Evolutionary conservation across 1,140 invertebrate genomes (phyloP), one percentile per base, ranked within the genome.

Genomic region (Acarapis woodi): DNA sequence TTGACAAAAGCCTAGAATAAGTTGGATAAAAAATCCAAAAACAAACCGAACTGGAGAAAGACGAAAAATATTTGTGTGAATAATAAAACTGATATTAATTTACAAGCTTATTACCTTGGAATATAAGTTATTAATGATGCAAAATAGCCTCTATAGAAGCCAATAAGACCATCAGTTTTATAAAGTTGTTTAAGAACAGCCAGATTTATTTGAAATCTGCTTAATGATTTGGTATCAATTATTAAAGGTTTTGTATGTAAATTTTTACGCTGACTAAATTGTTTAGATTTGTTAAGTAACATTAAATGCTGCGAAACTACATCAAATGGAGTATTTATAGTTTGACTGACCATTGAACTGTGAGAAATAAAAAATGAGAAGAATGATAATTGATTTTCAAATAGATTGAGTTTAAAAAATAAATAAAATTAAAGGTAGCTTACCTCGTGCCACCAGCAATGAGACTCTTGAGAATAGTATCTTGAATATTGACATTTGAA

Each of bases 301-400:
- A 94, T 94, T 34, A 93, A 65, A 55, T 94, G 87, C 50, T 96
- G 87, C 49, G 82, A 85, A 22, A 94, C 63, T 22, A 94, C 71
- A 57, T 94, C 87, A 54, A 94, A 83, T 15, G 87, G 87, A 32
- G 93, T 83, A 46, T 90, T 76, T 2, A 93, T 74, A 1, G 82
- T 88, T 58, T 96, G 87, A 2, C 80, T 76, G 24, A 90, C 77
- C 14, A 87, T 51, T 4, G 83, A 90, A 1, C 85, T 85, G 49
- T 68, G 68, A 4, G n/a, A n/a, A 71, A 80, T 32, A 36, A 5
- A 18, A n/a, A 41, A 37, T 6, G 19, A 16, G 26, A 10, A 14
- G 34, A 22, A 25, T 20, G 19, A 21, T 35, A 37, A 10, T 32
- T 15, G n/a, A 10, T 37, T 29, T 21, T 37, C 12, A 16, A 41